Evolutionary conservation across 2,113 vertebrate species (phyloP).

Genomic region (Fulica atra): DNA sequence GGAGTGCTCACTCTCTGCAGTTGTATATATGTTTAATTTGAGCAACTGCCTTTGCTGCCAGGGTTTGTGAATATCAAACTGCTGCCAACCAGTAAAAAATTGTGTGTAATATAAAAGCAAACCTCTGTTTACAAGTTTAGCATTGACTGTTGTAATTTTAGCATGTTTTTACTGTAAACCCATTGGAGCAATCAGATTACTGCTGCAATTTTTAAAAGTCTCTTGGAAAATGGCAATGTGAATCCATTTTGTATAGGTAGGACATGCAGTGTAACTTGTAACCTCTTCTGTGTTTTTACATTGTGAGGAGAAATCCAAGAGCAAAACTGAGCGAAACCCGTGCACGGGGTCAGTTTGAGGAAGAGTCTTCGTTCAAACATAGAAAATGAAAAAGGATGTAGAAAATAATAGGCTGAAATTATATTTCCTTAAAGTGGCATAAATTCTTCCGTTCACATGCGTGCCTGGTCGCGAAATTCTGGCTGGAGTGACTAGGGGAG

Average conservation of each 20-base stretch:
- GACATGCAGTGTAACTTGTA: not conserved
- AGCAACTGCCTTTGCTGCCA: not conserved
- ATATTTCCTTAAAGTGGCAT: not conserved
- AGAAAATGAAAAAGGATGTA: not conserved
- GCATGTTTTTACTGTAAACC: not conserved
- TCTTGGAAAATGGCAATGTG: not conserved
- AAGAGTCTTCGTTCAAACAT: not conserved
- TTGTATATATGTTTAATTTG: not conserved
- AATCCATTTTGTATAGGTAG: not conserved
- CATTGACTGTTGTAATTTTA: not conserved
- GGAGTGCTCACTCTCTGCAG: rapidly evolving
- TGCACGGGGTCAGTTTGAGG: not conserved
- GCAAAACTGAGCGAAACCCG: not conserved
- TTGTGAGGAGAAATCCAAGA: not conserved
- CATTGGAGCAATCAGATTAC: not conserved
- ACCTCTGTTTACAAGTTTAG: not conserved
- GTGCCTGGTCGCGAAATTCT: not conserved
- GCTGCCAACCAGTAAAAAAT: not conserved
- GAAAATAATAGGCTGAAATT: not conserved
- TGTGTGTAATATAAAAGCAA: not conserved
- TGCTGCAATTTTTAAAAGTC: not conserved
- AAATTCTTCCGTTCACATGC: not conserved
- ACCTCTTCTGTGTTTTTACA: not conserved
- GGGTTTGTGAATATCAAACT: not conserved
- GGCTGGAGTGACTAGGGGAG: not conserved